Base-by-base conservation (phyloP, 2,888 invertebrate species). In the Scaptomyza tumidula region DNA sequence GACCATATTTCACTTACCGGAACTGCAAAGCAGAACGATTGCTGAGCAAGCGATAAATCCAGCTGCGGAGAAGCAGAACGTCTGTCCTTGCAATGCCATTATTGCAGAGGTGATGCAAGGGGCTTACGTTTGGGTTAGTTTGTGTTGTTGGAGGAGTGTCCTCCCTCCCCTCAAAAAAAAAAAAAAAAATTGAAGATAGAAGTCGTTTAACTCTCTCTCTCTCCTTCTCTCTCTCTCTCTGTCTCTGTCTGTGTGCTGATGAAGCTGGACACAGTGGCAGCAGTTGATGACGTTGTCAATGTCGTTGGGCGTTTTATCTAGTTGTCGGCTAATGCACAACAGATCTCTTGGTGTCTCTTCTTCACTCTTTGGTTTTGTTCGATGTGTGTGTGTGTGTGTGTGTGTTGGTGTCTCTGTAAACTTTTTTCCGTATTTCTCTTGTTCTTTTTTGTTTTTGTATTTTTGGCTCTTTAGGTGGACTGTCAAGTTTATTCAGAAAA, bases 31-130 rank as follows among this genome's bases (percentile, higher is more conserved):
- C 91, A 91, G 89, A 89, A 91, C 90, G 89, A 91, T 91, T 90
- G 91, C 91, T 90, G 91, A 90, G 88, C 90, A 91, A 90, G 91
- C 91, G 90, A 91, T 91, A 90, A 91, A 90, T 90, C 91, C 91
- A 83, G 89, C 89, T 83, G 90, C 80, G 78, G 86, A 90, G 83
- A 73, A 74, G 78, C 69, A 76, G 67, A 86, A 75, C 75, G 83
- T 80, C 66, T 86, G 84, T 73, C 72, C 75, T 60, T 78, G 75
- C 73, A 76, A 57, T 65, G 83, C 78, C 88, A 86, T 88, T 65
- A 64, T 66, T 14, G 39, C 24, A 27, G 39, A 39, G 37, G 27
- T 37, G 24, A 13, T 19, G 33, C 9, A 3, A n/a, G 37, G 2
- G 5, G 29, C 33, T 39, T 37, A 31, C 14, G 44, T 24, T 4